Evolutionary conservation across 2,888 invertebrate species (phyloP).

Genomic region (Globia sparganii): DNA sequence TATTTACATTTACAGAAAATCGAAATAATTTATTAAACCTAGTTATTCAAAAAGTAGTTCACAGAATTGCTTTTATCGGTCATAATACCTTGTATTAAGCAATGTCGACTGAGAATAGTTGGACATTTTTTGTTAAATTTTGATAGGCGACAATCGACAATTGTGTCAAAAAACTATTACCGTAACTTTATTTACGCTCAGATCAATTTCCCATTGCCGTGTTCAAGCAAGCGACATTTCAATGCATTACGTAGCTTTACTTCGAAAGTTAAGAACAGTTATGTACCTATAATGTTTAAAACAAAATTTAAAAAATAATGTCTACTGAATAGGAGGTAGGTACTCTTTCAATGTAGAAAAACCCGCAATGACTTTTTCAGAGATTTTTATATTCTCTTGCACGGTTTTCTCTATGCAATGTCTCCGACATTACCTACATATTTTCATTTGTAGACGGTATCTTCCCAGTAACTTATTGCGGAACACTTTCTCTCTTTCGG

Average conservation of each 20-base stretch:
- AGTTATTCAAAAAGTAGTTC: slow-evolving; percentile 8
- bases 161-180: slow-evolving; percentile 42
- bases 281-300: not conserved
- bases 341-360: slow-evolving; percentile 1
- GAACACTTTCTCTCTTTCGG: slow-evolving; percentile 27
- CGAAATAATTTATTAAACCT: not conserved
- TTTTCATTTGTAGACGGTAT: slow-evolving; percentile 22
- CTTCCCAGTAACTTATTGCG: slow-evolving; percentile 17
- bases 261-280: not conserved
- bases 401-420: slow-evolving; percentile 16
- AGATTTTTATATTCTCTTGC: slow-evolving; percentile 40
- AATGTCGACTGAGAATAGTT: slow-evolving; percentile 19
- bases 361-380: not conserved
- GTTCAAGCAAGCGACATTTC: slow-evolving; percentile 26
- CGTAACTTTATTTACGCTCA: slow-evolving; percentile 47
- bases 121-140: slow-evolving; percentile 43
- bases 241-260: slow-evolving; percentile 35
- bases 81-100: slow-evolving; percentile 21
- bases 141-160: slow-evolving; percentile 30
- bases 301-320: not conserved
- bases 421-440: slow-evolving; percentile 4
- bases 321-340: not conserved
- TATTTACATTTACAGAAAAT: not conserved
- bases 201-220: slow-evolving; percentile 37
- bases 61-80: slow-evolving; percentile 13